A percentile compares a stretch with the other conserved stretches of the same genome.
phyloP scores from a whole-genome alignment of 2,797 vertebrate species.

The Sebastiscus tertius region DNA sequence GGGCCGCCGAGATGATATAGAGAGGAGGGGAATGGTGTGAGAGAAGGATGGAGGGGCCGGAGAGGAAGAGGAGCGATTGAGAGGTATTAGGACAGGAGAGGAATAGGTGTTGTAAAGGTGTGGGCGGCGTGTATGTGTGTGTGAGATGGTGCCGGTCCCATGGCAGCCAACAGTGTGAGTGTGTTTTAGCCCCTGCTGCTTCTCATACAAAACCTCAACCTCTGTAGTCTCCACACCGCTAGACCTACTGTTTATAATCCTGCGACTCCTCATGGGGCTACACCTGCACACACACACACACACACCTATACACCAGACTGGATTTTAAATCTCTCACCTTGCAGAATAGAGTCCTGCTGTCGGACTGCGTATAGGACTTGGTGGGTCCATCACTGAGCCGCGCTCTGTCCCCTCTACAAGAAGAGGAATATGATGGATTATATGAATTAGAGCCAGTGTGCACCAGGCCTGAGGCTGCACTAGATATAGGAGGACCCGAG shows the following conservation, averaged over 20 bases:
- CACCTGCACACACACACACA: constrained; percentile 41
- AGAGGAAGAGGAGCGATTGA: constrained; percentile 62
- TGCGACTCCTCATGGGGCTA: constrained; percentile 53
- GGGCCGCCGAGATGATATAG: constrained; percentile 66
- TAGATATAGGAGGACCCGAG: constrained; percentile 54
- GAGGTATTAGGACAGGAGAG: constrained; percentile 67
- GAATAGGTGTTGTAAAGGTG: constrained; percentile 72
- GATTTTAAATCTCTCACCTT: constrained; percentile 70
- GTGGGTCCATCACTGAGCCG: constrained; percentile 54
- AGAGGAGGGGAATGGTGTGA: constrained; percentile 62
- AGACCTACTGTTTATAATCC: constrained; percentile 71
- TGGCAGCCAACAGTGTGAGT: constrained; percentile 69
- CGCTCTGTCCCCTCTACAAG: constrained; percentile 60
- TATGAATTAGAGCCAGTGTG: constrained; percentile 74
- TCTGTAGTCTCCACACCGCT: constrained; percentile 59
- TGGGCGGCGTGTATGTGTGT: constrained; percentile 43
- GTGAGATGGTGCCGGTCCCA: constrained; percentile 65
- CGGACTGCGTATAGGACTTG: constrained; percentile 40
- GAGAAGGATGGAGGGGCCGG: constrained; percentile 48
- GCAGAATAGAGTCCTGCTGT: constrained; percentile 52
- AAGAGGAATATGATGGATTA: constrained; percentile 80
- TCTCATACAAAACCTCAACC: constrained; percentile 74
- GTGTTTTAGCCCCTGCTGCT: constrained; percentile 74
- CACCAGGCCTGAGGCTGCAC: constrained; percentile 64
- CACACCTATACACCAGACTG: constrained; percentile 32